Percentiles rank a stretch among this genome's conserved stretches.
These are phyloP conservation scores for Galaxea fascicularis DNA, from an alignment of 92 coral and sea anemone species.

Conservation along the genomic window DNA sequence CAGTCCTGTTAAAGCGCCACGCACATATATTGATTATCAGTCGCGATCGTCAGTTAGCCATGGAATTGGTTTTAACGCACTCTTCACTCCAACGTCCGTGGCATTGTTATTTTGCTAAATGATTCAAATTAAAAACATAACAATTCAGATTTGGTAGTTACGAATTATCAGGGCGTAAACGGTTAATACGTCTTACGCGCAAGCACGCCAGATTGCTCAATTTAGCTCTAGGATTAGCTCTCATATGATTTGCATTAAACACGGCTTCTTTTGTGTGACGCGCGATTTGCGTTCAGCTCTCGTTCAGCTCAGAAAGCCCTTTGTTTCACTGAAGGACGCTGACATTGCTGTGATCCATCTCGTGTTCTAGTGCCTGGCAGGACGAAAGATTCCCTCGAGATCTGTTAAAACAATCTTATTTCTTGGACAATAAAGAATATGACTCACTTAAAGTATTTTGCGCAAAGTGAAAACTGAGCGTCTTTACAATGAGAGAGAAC, in stretches of 20 bases:
- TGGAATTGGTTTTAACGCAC: too few relatives aligned
- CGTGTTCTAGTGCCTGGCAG: not conserved
- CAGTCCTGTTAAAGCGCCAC: too few relatives aligned
- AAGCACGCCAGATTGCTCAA: too few relatives aligned
- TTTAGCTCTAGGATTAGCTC: not conserved
- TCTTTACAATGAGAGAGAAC: not conserved
- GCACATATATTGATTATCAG: too few relatives aligned
- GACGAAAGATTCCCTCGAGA: not conserved
- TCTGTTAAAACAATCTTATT: not conserved
- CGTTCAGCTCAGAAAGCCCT: conserved; percentile 9
- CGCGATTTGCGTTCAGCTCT: conserved; percentile 4
- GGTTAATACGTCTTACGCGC: too few relatives aligned
- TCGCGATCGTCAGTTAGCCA: too few relatives aligned
- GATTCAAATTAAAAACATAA: too few relatives aligned
- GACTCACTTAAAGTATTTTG: not conserved
- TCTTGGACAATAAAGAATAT: not conserved
- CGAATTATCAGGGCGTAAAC: too few relatives aligned
- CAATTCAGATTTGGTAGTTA: too few relatives aligned
- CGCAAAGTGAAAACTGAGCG: not conserved
- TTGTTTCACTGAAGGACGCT: conserved; percentile 30
- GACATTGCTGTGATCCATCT: not conserved
- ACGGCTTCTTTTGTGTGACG: not conserved
- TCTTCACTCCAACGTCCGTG: too few relatives aligned
- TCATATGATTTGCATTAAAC: not conserved
- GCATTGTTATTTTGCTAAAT: too few relatives aligned